These are phyloP conservation scores for Morinoia aosen DNA, from an alignment of 2,888 invertebrate species.

Conservation along the genomic window DNA sequence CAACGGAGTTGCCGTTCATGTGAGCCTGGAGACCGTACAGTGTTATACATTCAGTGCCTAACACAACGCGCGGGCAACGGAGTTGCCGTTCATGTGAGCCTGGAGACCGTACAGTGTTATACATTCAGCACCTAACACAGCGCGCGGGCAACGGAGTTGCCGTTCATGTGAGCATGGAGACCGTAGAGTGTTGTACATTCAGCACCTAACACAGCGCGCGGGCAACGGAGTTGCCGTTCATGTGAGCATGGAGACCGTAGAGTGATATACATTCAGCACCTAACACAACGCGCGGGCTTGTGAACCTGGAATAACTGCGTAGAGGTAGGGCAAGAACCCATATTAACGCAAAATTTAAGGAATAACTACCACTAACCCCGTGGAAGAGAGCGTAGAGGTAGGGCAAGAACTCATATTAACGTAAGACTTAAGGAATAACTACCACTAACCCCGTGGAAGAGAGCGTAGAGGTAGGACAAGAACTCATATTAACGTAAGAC, in stretches of 20 bases:
- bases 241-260: slow-evolving; percentile 69
- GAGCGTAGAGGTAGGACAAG: slow-evolving; percentile 74
- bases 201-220: slow-evolving; percentile 69
- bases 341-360: no score
- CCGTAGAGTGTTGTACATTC: no score
- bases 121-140: slow-evolving; percentile 64
- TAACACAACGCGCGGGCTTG: no score
- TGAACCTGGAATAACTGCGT: no score
- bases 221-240: slow-evolving; percentile 71
- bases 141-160: slow-evolving; percentile 71
- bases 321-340: no score
- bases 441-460: slow-evolving; percentile 70
- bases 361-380: slow-evolving; percentile 63
- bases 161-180: slow-evolving; percentile 70
- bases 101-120: slow-evolving; percentile 45
- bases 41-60: no score
- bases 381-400: slow-evolving; percentile 69
- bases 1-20: slow-evolving; percentile 71
- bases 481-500: slow-evolving; percentile 70
- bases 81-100: slow-evolving; percentile 70
- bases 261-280: no score
- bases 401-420: no score
- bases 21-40: slow-evolving; percentile 68
- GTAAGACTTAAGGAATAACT: no score
- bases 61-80: slow-evolving; percentile 71